phyloP scores from a whole-genome alignment of 35 echinoderm and acorn worm genomes.

The Stichopus chloronotus region DNA sequence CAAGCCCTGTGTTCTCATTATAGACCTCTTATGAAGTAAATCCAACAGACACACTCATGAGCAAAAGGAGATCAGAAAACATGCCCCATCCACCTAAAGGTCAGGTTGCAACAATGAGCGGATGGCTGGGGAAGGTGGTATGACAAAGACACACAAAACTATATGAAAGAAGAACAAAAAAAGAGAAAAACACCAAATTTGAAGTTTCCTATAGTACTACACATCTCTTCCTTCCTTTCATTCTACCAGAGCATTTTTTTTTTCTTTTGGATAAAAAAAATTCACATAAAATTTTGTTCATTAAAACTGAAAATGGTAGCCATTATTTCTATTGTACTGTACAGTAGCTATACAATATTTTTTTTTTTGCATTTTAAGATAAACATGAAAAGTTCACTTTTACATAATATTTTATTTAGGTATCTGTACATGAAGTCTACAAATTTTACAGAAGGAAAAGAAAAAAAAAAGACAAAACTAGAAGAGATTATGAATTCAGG shows the following conservation, averaged over 20 bases:
- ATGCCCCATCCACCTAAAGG: not conserved
- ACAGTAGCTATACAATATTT: conserved; percentile 29
- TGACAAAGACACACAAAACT: not conserved
- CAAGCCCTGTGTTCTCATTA: no score
- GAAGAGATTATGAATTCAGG: not conserved
- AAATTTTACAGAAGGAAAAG: not conserved
- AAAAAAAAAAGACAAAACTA: not conserved
- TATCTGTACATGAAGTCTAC: not conserved
- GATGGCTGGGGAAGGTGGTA: not conserved
- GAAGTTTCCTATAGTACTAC: conserved; percentile 26
- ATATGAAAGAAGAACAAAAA: not conserved
- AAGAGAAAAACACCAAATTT: not conserved
- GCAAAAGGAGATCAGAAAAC: not conserved
- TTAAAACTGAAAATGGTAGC: conserved; percentile 48
- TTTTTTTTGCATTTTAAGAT: not conserved
- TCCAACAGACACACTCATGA: not conserved
- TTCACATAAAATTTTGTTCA: conserved; percentile 37
- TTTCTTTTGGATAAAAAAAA: conserved; percentile 45
- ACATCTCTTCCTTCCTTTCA: not conserved
- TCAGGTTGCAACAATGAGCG: not conserved
- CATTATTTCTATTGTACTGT: conserved; percentile 32
- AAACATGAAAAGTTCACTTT: not conserved
- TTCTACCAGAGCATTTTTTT: conserved; percentile 33
- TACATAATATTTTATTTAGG: not conserved
- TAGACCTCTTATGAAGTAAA: no score